Base-by-base conservation (phyloP, 1,140 invertebrate genomes). In the Aphaenogaster floridana region DNA sequence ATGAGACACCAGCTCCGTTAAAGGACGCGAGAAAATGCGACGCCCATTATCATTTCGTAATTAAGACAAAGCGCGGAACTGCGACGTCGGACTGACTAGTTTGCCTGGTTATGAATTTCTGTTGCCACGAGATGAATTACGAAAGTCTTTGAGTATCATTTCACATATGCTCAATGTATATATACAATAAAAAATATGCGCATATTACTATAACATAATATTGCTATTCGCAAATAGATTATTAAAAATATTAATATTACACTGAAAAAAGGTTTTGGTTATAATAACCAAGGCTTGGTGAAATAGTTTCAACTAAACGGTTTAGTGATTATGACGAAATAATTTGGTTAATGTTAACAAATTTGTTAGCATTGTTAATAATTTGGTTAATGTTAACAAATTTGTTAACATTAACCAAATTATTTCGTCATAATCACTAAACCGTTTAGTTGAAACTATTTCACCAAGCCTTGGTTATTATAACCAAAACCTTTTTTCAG, bases 31-130 rank as follows among this genome's bases (percentile, higher is more conserved):
- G 54, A 74, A 84, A 21, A 45, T 59, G 42, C 63, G 42, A 3
- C 39, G 13, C 42, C 80, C 69, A 61, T 84, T 84, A 84, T 84
- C 69, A 76, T 84, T 84, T 50, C 54, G 80, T 84, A 76, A 84
- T 84, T 84, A 84, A 84, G 54, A 63, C 80, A 84, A 84, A 76
- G 69, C 71, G 54, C 45, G n/a, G 59, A n/a, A 72, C 50, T 59
- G 54, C 45, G 48, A 80, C 77, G 54, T 50, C 42, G 57, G 80
- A 74, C 45, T 48, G 54, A 72, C 69, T 76, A 61, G 64, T 84
- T 76, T 63, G 42, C 54, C 69, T 36, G 39, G 17, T 80, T 80
- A 39, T 36, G 15, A 68, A 69, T 59, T 72, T 72, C 54, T 76
- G 28, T 76, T 21, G 34, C 39, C 15, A 36, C 7, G 80, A 83